A percentile compares a stretch with the other conserved stretches of the same genome.
These are phyloP conservation scores for Ploceus nigricollis DNA, from an alignment of 2,113 vertebrate species.

Conservation along the genomic window DNA sequence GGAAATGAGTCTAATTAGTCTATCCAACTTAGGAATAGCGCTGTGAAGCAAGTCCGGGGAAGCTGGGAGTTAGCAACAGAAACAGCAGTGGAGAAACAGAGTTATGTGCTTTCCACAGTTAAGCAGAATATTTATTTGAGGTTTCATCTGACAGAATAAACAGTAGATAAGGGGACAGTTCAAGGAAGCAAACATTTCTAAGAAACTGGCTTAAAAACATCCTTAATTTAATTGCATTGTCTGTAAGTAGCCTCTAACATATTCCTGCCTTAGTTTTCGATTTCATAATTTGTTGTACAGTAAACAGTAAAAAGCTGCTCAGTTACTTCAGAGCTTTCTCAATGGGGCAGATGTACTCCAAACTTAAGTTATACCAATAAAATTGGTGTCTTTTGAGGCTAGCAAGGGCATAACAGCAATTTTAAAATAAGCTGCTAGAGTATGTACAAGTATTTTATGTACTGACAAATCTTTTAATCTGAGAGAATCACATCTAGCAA, in stretches of 20 bases:
- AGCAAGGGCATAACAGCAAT: background rate
- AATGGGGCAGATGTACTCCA: background rate
- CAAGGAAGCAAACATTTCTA: background rate
- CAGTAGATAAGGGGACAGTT: constrained; percentile 5
- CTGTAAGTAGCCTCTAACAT: background rate
- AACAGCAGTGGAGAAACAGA: background rate
- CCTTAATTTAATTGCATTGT: background rate
- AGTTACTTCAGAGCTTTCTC: background rate
- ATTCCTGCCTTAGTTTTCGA: background rate
- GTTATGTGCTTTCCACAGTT: background rate
- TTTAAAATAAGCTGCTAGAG: constrained; percentile 14
- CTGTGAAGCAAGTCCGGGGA: constrained; percentile 9
- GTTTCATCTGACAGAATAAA: constrained; percentile 10
- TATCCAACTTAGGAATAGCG: constrained; percentile 37
- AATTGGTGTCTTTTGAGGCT: background rate
- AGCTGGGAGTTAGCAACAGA: background rate
- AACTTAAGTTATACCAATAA: background rate
- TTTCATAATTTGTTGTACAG: background rate
- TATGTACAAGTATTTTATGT: constrained; percentile 57
- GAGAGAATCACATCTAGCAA: constrained; percentile 71
- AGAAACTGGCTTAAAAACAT: background rate
- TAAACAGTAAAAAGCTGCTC: background rate
- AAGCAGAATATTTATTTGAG: constrained; percentile 2
- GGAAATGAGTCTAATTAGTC: constrained; percentile 74
- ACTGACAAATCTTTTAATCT: constrained; percentile 73